Conservation (phyloP, 1,140 invertebrate genomes). For the Camponotus pennsylvanicus region DNA sequence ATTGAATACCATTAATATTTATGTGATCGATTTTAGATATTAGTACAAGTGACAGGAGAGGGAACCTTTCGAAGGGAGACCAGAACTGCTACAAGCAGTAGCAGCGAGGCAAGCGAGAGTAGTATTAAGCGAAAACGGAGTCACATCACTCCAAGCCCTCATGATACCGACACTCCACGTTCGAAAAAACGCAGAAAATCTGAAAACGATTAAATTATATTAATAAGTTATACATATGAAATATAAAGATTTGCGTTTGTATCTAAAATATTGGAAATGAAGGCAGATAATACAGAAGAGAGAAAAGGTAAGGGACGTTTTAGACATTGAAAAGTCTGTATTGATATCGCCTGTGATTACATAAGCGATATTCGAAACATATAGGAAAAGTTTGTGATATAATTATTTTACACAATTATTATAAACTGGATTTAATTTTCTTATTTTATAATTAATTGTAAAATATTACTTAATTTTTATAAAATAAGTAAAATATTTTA, state of each 20-base stretch:
- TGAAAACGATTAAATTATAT: conserved; percentile 80
- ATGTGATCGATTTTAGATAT: conserved; percentile 77
- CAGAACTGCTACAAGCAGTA: conserved; percentile 83
- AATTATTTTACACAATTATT: neutral
- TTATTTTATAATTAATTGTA: conserved; percentile 14
- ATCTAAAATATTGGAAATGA: neutral
- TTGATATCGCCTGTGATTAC: no score
- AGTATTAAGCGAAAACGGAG: conserved; percentile 83
- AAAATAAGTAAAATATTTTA: neutral
- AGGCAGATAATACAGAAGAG: neutral
- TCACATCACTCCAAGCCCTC: conserved; percentile 82
- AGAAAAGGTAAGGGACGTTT: neutral
- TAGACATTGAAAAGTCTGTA: neutral
- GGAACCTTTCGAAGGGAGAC: conserved; percentile 84
- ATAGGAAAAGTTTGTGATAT: conserved; percentile 13
- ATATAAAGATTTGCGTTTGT: conserved; percentile 9
- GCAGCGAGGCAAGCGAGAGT: conserved; percentile 79
- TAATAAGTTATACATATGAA: neutral
- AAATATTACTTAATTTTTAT: no score
- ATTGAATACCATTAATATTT: neutral
- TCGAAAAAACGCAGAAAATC: conserved; percentile 84
- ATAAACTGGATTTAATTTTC: neutral
- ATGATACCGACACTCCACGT: conserved; percentile 81
- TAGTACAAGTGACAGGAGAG: conserved; percentile 83
- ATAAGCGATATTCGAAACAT: neutral